Conservation (phyloP, 2,797 vertebrate genomes). For the Margarornis squamiger region DNA sequence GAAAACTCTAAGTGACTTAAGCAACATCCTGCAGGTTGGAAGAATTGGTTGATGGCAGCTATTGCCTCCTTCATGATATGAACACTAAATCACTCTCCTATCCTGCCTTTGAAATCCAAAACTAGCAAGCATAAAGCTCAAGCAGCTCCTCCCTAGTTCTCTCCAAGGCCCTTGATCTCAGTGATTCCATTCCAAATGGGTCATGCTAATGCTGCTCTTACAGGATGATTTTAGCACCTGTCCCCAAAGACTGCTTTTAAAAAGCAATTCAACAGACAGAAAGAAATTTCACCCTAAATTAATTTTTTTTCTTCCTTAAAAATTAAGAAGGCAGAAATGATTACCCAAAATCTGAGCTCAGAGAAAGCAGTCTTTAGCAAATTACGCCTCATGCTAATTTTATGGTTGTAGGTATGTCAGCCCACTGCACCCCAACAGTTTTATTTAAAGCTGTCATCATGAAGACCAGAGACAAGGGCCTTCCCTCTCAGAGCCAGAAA, state of each 20-base stretch:
- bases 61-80: not conserved
- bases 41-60: not conserved
- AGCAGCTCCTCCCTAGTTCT: not conserved
- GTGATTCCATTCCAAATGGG: not conserved
- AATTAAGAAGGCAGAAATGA: not conserved
- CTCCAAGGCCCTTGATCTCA: not conserved
- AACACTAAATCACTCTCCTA: not conserved
- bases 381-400: not conserved
- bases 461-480: not conserved
- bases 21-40: not conserved
- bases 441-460: not conserved
- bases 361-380: not conserved
- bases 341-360: not conserved
- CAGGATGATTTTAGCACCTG: not conserved
- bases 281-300: not conserved
- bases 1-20: not conserved
- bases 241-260: not conserved
- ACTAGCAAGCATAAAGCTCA: not conserved
- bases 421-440: not conserved
- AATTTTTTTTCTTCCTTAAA: not conserved
- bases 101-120: not conserved
- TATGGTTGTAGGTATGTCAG: not conserved
- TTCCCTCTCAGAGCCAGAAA: not conserved
- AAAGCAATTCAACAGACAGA: not conserved
- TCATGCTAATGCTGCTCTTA: not conserved